Conservation (phyloP, 2,888 invertebrate species). For the Eristalis arbustorum region DNA sequence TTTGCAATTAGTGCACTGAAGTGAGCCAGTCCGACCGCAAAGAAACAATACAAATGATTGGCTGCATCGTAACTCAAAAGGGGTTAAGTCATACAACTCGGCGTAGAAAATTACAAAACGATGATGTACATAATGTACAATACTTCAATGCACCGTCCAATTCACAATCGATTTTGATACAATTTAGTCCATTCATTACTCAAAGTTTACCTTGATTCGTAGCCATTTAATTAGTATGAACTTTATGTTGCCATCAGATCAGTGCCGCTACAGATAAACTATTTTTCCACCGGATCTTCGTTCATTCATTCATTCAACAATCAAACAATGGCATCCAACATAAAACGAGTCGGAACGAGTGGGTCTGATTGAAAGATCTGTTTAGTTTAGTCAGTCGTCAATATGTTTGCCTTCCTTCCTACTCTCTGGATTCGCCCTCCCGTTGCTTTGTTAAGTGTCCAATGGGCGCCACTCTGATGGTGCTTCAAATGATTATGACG, state of each 20-base stretch:
- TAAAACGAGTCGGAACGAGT: background rate
- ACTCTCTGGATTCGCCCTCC: background rate
- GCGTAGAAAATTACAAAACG: background rate
- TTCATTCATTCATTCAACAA: slow-evolving; percentile 9
- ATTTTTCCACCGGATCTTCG: slow-evolving; percentile 18
- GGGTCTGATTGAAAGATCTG: slow-evolving; percentile 14
- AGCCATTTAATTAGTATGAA: slow-evolving; percentile 21
- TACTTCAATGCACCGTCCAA: background rate
- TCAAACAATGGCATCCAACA: slow-evolving; percentile 25
- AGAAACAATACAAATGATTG: background rate
- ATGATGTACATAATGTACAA: background rate
- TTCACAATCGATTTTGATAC: background rate
- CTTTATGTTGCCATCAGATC: background rate
- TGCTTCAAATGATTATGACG: slow-evolving; percentile 14
- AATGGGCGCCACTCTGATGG: slow-evolving; percentile 14
- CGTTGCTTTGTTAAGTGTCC: background rate
- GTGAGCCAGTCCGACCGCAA: background rate
- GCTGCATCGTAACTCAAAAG: background rate
- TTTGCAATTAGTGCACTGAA: background rate
- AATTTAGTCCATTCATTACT: background rate
- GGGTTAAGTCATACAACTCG: background rate
- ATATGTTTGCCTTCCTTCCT: slow-evolving; percentile 2
- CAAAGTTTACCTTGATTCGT: slow-evolving; percentile 21
- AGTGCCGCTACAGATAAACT: background rate
- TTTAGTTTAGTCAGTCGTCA: slow-evolving; percentile 35